A percentile compares a stretch with the other conserved stretches of the same genome.
Conservation (phyloP, 2,888 invertebrate species). For the Sphaeridia pumilis region DNA sequence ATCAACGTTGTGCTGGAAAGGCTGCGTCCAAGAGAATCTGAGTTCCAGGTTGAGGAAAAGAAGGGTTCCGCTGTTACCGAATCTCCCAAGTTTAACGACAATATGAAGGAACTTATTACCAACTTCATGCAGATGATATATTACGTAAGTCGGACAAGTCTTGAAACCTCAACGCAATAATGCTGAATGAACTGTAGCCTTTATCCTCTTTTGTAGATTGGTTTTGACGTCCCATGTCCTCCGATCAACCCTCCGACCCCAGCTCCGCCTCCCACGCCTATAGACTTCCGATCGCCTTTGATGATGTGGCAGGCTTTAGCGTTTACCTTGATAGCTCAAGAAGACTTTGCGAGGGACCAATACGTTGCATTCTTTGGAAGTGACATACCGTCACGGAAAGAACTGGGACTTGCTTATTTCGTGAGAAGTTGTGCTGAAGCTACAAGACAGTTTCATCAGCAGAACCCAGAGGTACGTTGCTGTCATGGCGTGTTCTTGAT, state of each 20-base stretch:
- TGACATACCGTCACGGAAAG: constrained; percentile 28
- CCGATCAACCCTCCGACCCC: too few relatives aligned
- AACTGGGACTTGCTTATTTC: constrained; percentile 25
- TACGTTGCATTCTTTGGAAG: constrained; percentile 32
- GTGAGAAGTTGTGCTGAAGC: constrained; percentile 11
- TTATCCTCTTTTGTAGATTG: constrained; percentile 38
- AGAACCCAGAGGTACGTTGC: constrained; percentile 2
- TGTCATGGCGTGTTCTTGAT: not conserved
- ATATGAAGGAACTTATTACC: constrained; percentile 36
- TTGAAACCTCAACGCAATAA: too few relatives aligned
- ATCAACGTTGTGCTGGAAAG: constrained; percentile 8
- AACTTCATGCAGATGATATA: constrained; percentile 19
- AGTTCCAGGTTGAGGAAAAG: not conserved
- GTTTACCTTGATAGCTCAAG: constrained; percentile 65
- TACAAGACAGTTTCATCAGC: constrained; percentile 5
- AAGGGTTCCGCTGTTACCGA: not conserved
- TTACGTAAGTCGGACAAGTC: constrained; percentile 10
- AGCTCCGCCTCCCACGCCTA: constrained; percentile 15
- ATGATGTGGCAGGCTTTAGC: constrained; percentile 49
- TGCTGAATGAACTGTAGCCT: too few relatives aligned
- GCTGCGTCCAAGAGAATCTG: not conserved
- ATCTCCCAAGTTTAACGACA: constrained; percentile 10
- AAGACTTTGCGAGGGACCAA: constrained; percentile 49
- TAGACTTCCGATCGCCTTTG: constrained; percentile 46
- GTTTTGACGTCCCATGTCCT: constrained; percentile 44